Percentiles rank a stretch among this genome's conserved stretches.
Conservation (phyloP, 2,113 vertebrate species). For the Bolborhynchus lineola region DNA sequence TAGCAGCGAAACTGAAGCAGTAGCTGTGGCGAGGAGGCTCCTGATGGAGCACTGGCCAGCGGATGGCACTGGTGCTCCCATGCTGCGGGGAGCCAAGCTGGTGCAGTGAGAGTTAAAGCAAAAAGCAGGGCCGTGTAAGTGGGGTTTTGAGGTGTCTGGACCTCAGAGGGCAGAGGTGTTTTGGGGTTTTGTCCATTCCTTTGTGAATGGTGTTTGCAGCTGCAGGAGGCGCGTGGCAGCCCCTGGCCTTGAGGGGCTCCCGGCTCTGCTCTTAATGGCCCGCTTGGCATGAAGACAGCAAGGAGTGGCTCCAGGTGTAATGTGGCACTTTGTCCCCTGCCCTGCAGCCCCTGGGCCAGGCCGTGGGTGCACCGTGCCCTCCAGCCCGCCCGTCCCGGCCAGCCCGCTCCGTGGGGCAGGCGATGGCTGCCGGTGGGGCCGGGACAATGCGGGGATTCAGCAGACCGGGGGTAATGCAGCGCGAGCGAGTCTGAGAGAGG, state of each 20-base stretch:
- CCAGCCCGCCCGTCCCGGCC: accelerated
- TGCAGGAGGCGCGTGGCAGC: not conserved
- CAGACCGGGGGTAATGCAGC: constrained; percentile 44
- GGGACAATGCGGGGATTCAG: constrained; percentile 64
- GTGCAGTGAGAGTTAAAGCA: accelerated
- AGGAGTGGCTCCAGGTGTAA: not conserved
- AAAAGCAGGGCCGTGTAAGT: accelerated
- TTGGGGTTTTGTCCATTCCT: not conserved
- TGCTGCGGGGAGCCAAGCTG: not conserved
- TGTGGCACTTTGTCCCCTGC: not conserved
- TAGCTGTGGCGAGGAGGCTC: not conserved
- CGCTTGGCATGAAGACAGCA: accelerated
- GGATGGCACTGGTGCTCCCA: constrained; percentile 35
- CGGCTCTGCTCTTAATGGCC: accelerated
- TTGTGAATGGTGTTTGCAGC: not conserved
- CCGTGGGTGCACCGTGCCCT: accelerated
- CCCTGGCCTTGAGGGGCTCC: not conserved
- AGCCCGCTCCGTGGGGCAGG: not conserved
- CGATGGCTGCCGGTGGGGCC: not conserved
- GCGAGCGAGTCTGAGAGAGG: constrained; percentile 24
- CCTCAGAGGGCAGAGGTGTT: not conserved
- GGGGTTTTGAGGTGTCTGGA: not conserved
- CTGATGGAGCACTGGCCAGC: not conserved
- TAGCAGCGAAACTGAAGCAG: accelerated
- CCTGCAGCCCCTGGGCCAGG: not conserved